A percentile compares a stretch with the other conserved stretches of the same genome.
phyloP scores from a whole-genome alignment of 2,888 invertebrate species.

The Latrodectus hesperus region DNA sequence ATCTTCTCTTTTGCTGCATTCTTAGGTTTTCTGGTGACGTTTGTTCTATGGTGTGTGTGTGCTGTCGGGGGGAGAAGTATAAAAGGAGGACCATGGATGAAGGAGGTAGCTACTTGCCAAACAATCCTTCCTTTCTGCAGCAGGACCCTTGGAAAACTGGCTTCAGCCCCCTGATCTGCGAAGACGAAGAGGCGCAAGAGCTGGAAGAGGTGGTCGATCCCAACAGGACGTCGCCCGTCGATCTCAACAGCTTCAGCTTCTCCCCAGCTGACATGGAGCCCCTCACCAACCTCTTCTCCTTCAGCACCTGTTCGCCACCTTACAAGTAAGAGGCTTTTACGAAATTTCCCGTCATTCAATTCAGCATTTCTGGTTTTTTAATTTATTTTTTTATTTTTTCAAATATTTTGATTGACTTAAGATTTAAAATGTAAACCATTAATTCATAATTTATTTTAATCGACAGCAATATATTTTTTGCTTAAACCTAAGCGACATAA shows the following conservation, averaged over 20 bases:
- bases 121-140: conserved; percentile 61
- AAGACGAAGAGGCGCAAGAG: conserved; percentile 31
- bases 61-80: neutral
- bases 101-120: conserved; percentile 63
- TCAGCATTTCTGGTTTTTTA: too few relatives aligned
- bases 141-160: conserved; percentile 52
- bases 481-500: too few relatives aligned
- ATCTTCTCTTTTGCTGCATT: conserved; percentile 41
- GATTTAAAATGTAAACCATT: too few relatives aligned
- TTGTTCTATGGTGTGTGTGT: too few relatives aligned
- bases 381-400: too few relatives aligned
- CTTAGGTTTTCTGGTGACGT: conserved; percentile 63
- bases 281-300: conserved; percentile 50
- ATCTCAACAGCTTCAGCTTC: conserved; percentile 58
- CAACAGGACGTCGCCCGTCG: conserved; percentile 23
- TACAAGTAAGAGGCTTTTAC: conserved; percentile 51
- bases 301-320: conserved; percentile 58
- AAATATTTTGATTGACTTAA: too few relatives aligned
- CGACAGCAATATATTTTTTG: too few relatives aligned
- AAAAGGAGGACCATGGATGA: conserved; percentile 46
- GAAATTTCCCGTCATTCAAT: too few relatives aligned
- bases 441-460: too few relatives aligned
- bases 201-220: conserved; percentile 27
- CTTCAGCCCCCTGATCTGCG: conserved; percentile 42
- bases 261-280: conserved; percentile 62